Evolutionary conservation across 2,113 vertebrate species (phyloP).

Genomic region (Riparia riparia): DNA sequence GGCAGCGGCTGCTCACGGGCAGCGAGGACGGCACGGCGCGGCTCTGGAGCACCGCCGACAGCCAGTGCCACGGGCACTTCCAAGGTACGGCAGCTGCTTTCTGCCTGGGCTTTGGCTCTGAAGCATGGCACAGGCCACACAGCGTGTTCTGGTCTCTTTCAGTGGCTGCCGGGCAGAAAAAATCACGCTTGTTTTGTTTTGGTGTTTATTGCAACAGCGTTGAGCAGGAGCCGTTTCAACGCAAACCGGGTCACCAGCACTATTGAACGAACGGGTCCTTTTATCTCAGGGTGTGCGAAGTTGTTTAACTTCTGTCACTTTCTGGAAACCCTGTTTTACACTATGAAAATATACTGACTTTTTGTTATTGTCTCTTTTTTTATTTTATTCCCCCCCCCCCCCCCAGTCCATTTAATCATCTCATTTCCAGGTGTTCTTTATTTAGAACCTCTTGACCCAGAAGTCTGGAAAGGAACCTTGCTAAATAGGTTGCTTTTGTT

Average conservation of each 20-base stretch:
- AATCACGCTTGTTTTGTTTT: not conserved
- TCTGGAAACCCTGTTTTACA: not conserved
- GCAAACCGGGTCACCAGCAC: not conserved
- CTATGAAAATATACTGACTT: not conserved
- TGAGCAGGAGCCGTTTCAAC: not conserved
- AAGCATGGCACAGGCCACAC: not conserved
- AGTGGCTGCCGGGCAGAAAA: not conserved
- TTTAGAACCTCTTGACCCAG: not conserved
- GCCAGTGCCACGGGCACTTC: conserved; percentile 78
- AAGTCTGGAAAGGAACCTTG: not conserved
- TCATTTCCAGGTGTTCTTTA: not conserved
- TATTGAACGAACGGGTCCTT: not conserved
- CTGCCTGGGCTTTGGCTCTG: accelerated
- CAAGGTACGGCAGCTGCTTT: conserved; percentile 66
- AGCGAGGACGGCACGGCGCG: conserved; percentile 84
- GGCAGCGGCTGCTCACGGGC: conserved; percentile 81
- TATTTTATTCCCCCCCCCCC: accelerated
- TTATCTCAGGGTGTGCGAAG: not conserved
- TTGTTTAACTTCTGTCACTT: not conserved
- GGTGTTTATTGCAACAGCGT: not conserved
- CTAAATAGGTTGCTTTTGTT: not conserved
- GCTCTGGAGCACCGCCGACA: conserved; percentile 82
- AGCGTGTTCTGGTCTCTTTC: not conserved
- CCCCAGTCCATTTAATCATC: not conserved
- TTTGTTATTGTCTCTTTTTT: not conserved